These are phyloP conservation scores for Chamaetylas fuelleborni DNA, from an alignment of 2,113 vertebrate genomes.

Conservation along the genomic window DNA sequence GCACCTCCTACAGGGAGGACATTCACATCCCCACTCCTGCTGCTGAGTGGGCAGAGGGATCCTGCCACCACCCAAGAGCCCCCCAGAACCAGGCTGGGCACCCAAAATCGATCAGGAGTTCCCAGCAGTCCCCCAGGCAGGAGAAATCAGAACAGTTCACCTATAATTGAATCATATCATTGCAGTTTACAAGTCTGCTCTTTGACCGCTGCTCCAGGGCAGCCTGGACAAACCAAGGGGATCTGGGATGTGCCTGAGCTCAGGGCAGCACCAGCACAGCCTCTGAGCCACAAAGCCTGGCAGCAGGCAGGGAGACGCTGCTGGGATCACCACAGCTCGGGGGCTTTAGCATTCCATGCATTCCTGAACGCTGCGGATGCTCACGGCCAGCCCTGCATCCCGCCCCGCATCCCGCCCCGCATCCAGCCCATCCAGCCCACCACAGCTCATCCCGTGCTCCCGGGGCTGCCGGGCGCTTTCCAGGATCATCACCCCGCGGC, in stretches of 20 bases:
- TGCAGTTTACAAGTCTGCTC: neutral
- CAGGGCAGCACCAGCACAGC: neutral
- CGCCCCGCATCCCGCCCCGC: neutral
- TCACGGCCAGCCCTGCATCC: neutral
- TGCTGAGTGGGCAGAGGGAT: neutral
- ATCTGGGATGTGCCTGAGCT: rapidly evolving
- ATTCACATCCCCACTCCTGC: neutral
- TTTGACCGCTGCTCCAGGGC: rapidly evolving
- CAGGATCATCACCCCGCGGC: neutral
- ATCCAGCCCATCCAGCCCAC: neutral
- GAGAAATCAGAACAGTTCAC: neutral
- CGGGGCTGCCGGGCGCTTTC: neutral
- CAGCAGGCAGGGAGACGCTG: neutral
- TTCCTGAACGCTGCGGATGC: neutral
- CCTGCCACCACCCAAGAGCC: neutral
- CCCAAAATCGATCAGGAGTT: neutral
- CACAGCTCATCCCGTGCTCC: rapidly evolving
- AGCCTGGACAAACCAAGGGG: neutral
- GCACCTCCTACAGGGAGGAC: neutral
- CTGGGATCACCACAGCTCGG: rapidly evolving
- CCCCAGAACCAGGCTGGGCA: neutral
- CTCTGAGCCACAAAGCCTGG: neutral
- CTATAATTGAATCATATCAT: rapidly evolving
- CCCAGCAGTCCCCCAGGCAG: neutral
- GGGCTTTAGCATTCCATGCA: neutral